Evolutionary conservation across 2,888 invertebrate species (phyloP).

Genomic region (Panzeria rudis): DNA sequence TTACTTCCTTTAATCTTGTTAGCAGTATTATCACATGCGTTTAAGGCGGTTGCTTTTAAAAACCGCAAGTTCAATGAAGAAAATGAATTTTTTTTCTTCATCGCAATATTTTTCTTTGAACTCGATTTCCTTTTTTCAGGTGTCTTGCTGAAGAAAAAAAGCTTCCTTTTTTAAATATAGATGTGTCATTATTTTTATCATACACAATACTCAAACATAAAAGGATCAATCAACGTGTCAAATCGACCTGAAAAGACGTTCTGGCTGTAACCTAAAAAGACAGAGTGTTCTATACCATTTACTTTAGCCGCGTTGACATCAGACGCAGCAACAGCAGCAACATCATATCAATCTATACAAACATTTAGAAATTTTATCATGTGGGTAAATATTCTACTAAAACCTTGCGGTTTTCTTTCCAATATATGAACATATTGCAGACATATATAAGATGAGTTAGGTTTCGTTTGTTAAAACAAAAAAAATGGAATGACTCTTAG

Average conservation of each 20-base stretch:
- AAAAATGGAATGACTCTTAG: slow-evolving; percentile 42
- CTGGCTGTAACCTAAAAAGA: slow-evolving; percentile 61
- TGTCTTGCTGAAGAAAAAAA: neutral
- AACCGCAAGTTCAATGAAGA: slow-evolving; percentile 57
- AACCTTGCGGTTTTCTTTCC: slow-evolving; percentile 53
- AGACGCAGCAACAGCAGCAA: neutral
- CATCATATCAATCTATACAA: slow-evolving; percentile 32
- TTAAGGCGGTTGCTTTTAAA: slow-evolving; percentile 46
- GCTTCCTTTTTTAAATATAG: neutral
- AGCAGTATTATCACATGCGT: slow-evolving; percentile 58
- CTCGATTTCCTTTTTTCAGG: neutral
- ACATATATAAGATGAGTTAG: neutral
- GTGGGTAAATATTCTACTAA: slow-evolving; percentile 56
- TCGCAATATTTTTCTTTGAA: slow-evolving; percentile 1
- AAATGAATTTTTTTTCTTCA: slow-evolving; percentile 19
- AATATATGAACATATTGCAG: neutral
- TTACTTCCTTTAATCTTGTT: slow-evolving; percentile 48
- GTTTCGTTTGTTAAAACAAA: slow-evolving; percentile 30
- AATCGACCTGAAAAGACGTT: slow-evolving; percentile 76
- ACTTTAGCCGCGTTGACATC: slow-evolving; percentile 24
- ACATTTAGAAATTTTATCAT: slow-evolving; percentile 44
- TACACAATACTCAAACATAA: slow-evolving; percentile 58
- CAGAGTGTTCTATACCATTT: slow-evolving; percentile 47
- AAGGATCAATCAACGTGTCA: slow-evolving; percentile 79
- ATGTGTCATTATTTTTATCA: slow-evolving; percentile 37